phyloP scores from a whole-genome alignment of 2,113 vertebrate species.

The Progne subis region DNA sequence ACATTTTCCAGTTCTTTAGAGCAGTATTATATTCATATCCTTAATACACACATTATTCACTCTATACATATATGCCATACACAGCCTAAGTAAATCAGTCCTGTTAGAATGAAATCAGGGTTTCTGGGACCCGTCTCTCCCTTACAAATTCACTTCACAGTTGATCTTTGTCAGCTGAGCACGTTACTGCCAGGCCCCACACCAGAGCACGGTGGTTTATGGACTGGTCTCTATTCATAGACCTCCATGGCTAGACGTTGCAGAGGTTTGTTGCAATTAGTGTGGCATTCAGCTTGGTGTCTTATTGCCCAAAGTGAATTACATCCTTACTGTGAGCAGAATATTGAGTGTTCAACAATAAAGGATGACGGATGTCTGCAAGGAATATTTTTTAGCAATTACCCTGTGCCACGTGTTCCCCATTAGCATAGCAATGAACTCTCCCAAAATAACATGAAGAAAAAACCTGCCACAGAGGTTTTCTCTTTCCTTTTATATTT shows the following conservation, averaged over 20 bases:
- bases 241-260: neutral
- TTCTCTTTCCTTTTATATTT: neutral
- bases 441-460: neutral
- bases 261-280: neutral
- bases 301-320: neutral
- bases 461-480: neutral
- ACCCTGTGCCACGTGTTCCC: neutral
- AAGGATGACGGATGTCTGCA: conserved; percentile 9
- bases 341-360: neutral
- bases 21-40: neutral
- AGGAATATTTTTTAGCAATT: conserved; percentile 14
- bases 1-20: neutral
- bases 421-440: neutral
- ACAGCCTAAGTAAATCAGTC: neutral
- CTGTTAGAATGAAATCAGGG: neutral
- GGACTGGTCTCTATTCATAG: neutral
- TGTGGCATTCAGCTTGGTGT: neutral
- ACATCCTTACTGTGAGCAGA: neutral
- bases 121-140: neutral
- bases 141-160: neutral
- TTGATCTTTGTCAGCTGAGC: neutral
- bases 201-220: neutral
- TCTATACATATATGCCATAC: neutral
- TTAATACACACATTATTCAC: neutral
- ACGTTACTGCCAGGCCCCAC: neutral